Evolutionary conservation across 2,113 vertebrate genomes (phyloP).

Genomic region (Xyrauchen texanus): DNA sequence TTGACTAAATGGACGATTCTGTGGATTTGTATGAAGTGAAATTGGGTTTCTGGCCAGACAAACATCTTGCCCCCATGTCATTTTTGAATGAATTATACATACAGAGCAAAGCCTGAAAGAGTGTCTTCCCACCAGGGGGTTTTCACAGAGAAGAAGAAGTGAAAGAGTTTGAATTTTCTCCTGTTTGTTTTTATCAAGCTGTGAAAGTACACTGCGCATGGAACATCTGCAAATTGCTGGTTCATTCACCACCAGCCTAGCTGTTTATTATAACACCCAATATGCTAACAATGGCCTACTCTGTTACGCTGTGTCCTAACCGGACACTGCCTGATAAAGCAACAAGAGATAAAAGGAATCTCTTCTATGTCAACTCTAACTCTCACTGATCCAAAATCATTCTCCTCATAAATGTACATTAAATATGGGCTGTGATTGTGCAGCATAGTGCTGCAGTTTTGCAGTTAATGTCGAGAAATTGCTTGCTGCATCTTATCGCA

Average conservation of each 20-base stretch:
- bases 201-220: constrained; percentile 9
- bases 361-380: no score
- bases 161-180: constrained; percentile 35
- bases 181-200: constrained; percentile 22
- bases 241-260: background rate
- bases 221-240: constrained; percentile 33
- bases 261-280: constrained; percentile 1
- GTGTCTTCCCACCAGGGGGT: constrained; percentile 33
- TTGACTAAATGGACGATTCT: constrained; percentile 65
- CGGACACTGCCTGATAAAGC: no score
- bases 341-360: no score
- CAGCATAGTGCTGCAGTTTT: no score
- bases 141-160: constrained; percentile 23
- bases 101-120: constrained; percentile 21
- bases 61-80: constrained; percentile 52
- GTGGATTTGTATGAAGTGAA: constrained; percentile 62
- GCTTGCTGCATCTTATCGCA: no score
- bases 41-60: constrained; percentile 52
- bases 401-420: no score
- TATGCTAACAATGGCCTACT: background rate
- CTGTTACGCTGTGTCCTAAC: background rate
- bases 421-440: no score
- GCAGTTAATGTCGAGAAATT: no score
- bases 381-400: no score
- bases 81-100: constrained; percentile 57